Base-by-base conservation (phyloP, 2,797 vertebrate species). In the Tachyglossus aculeatus region DNA sequence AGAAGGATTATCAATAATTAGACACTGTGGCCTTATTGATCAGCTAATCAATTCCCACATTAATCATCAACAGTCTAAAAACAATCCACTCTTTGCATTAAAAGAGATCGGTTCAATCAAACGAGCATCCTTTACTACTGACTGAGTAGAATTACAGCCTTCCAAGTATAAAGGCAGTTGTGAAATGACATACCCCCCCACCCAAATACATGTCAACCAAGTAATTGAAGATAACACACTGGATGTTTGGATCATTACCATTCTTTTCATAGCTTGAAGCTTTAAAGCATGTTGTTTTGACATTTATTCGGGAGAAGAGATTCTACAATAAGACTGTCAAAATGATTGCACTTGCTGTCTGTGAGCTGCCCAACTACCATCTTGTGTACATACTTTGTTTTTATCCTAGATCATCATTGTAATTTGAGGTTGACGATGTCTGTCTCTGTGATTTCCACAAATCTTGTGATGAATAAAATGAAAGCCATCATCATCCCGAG, bases 1-100 rank as follows among this genome's bases (percentile, higher is more conserved):
- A 82, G 88, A 91, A 87, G 86, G 92, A 93, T 93, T 93, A 93
- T 93, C 92, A 93, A 93, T 94, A 93, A 93, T 93, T 92, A 93
- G 91, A 91, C 90, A 90, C 84, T 86, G 60, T 88, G 90, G 89
- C 90, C 88, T 91, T 90, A 93, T 93, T 85, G 92, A 93, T 91
- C 86, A 87, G 6, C 80, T 89, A 84, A 93, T 93, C 92, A 86
- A 93, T 94, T 87, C 29, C 34, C 66, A 86, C 91, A 92, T 94
- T 93, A 92, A 93, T 93, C 92, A 91, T 71, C 81, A 81, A 84
- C 83, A 82, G 79, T 31, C 90, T 86, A 87, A 88, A 90, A 93
- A 91, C 89, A 88, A 92, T 91, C 87, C 88, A 87, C 67, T 91
- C 87, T 89, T 88, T 84, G 89, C 87, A 90, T 91, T 84, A 82